These are phyloP conservation scores for Drosophila histrio DNA, from an alignment of 2,888 invertebrate genomes.

Conservation along the genomic window DNA sequence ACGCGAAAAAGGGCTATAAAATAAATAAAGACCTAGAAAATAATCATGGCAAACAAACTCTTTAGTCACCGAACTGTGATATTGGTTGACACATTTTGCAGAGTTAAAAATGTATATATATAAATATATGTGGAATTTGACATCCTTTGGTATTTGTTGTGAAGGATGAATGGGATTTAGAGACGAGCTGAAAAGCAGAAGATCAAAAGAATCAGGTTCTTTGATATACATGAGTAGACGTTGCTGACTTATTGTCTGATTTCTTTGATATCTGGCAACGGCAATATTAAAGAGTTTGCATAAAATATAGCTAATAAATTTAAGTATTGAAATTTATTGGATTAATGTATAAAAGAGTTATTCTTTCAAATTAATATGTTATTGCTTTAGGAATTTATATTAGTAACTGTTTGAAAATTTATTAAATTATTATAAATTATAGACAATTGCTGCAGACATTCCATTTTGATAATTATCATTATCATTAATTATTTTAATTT, in stretches of 20 bases:
- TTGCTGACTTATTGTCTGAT: neutral
- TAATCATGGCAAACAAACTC: slow-evolving; percentile 8
- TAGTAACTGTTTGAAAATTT: no score
- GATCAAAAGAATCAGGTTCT: neutral
- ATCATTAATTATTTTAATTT: neutral
- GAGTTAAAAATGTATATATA: neutral
- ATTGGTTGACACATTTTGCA: neutral
- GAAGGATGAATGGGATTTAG: neutral
- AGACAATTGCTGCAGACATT: no score
- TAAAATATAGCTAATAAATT: neutral
- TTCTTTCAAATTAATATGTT: no score
- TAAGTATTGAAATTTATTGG: no score
- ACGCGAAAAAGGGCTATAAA: slow-evolving; percentile 42
- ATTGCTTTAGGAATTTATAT: no score
- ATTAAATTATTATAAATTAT: no score
- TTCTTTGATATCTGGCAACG: neutral
- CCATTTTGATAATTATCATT: no score
- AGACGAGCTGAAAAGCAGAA: neutral
- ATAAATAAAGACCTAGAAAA: slow-evolving; percentile 51
- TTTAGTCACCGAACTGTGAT: neutral
- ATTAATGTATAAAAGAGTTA: no score
- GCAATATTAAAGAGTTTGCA: neutral
- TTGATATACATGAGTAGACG: neutral
- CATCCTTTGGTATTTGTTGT: neutral
- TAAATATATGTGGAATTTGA: neutral